Percentiles rank a stretch among this genome's conserved stretches.
Conservation (phyloP, 2,888 invertebrate species). For the Rhagophthalmus giganteus region DNA sequence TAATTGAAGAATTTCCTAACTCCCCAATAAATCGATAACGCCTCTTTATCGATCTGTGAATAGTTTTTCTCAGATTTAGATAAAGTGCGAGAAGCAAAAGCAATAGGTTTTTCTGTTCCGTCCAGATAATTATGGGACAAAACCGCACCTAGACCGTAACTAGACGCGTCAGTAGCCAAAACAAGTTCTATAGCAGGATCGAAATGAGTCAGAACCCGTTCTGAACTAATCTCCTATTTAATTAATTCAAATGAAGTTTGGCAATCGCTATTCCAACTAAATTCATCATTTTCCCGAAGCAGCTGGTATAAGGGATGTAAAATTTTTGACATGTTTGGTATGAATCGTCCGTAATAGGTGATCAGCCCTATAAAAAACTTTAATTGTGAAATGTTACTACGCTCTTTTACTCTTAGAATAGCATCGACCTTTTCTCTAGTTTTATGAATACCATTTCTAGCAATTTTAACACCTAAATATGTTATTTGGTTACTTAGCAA, state of each 20-base stretch:
- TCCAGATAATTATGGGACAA: slow-evolving; percentile 36
- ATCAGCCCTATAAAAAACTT: background rate
- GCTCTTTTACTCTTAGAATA: background rate
- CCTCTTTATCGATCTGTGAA: slow-evolving; percentile 18
- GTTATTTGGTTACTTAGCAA: background rate
- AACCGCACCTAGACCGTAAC: slow-evolving; percentile 39
- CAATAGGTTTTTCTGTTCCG: slow-evolving; percentile 29
- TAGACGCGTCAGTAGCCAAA: slow-evolving; percentile 17
- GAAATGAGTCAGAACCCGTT: slow-evolving; percentile 22
- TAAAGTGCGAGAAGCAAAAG: slow-evolving; percentile 6
- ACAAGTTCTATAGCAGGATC: slow-evolving; percentile 11
- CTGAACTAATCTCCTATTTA: slow-evolving; percentile 18
- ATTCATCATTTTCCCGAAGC: slow-evolving; percentile 7
- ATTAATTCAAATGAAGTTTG: slow-evolving; percentile 11
- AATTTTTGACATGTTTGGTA: slow-evolving; percentile 19
- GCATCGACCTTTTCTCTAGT: background rate
- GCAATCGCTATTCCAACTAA: slow-evolving; percentile 13
- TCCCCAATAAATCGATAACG: background rate
- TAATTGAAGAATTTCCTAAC: background rate
- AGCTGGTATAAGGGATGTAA: slow-evolving; percentile 21
- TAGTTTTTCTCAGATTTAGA: slow-evolving; percentile 5
- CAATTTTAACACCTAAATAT: background rate
- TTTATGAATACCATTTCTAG: background rate
- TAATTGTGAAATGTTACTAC: background rate
- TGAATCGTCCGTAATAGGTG: slow-evolving; percentile 4